Evolutionary conservation across 2,888 invertebrate species (phyloP).

Genomic region (Heliothis peltigera): DNA sequence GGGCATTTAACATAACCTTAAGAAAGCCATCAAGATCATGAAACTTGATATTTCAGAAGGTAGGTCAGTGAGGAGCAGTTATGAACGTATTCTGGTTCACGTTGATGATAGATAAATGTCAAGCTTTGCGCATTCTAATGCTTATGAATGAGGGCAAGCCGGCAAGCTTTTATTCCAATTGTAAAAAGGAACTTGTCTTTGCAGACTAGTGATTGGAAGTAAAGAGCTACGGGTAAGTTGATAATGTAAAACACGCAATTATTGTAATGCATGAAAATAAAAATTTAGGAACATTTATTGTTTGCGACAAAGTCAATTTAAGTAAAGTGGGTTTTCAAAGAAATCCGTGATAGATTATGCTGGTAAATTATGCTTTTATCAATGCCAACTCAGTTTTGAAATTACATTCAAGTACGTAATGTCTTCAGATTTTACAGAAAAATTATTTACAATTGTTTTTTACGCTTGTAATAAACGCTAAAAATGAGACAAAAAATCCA

Average conservation of each 20-base stretch:
- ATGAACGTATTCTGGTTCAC: not conserved
- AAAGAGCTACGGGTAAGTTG: too few relatives aligned
- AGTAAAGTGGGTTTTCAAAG: not conserved
- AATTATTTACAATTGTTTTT: too few relatives aligned
- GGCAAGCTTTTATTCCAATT: not conserved
- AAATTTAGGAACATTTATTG: too few relatives aligned
- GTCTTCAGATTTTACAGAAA: slow-evolving; percentile 4
- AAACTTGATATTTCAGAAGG: slow-evolving; percentile 23
- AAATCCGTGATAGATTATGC: not conserved
- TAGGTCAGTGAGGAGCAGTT: not conserved
- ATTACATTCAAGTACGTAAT: not conserved
- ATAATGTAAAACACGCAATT: too few relatives aligned
- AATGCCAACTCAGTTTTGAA: slow-evolving; percentile 5
- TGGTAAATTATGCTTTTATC: slow-evolving; percentile 7
- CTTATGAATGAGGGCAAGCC: not conserved
- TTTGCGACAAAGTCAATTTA: slow-evolving; percentile 9
- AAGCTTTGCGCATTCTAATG: not conserved
- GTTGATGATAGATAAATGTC: slow-evolving; percentile 7
- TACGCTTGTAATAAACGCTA: too few relatives aligned
- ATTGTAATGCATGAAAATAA: too few relatives aligned
- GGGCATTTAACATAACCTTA: not conserved
- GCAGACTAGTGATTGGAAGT: too few relatives aligned
- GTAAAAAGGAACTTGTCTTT: not conserved
- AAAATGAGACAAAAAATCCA: too few relatives aligned
- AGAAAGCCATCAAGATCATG: not conserved